These are phyloP conservation scores for Unio pictorum DNA, from an alignment of 2,888 invertebrate genomes.

Conservation along the genomic window DNA sequence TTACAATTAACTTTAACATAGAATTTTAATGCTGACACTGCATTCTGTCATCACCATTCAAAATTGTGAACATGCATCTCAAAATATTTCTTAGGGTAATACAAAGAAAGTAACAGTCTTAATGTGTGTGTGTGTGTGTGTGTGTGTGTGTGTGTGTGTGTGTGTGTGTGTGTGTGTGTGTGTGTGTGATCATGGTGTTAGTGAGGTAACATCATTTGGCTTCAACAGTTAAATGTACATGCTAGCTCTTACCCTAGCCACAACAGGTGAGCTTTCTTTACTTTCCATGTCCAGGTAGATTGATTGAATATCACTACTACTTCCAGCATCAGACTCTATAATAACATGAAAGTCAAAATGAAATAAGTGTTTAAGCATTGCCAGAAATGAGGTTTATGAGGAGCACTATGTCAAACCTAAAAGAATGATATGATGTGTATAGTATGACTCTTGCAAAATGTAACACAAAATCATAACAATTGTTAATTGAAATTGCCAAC, in stretches of 20 bases:
- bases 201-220: no score
- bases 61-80: background rate
- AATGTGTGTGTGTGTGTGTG: no score
- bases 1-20: background rate
- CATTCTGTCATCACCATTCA: background rate
- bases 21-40: background rate
- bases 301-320: slow-evolving; percentile 79
- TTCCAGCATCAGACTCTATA: slow-evolving; percentile 58
- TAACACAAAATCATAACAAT: no score
- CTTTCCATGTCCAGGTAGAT: slow-evolving; percentile 87
- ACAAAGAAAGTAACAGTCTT: no score
- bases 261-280: slow-evolving; percentile 90
- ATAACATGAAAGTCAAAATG: slow-evolving; percentile 11
- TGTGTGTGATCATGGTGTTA: no score
- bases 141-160: no score
- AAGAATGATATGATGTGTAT: no score
- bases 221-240: background rate
- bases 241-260: slow-evolving; percentile 70
- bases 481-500: no score
- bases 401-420: no score
- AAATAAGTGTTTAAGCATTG: background rate
- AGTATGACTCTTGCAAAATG: no score
- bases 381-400: background rate
- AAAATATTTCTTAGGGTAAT: background rate
- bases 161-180: no score